Evolutionary conservation across 2,113 vertebrate genomes (phyloP).

Genomic region (Hipposideros armiger): DNA sequence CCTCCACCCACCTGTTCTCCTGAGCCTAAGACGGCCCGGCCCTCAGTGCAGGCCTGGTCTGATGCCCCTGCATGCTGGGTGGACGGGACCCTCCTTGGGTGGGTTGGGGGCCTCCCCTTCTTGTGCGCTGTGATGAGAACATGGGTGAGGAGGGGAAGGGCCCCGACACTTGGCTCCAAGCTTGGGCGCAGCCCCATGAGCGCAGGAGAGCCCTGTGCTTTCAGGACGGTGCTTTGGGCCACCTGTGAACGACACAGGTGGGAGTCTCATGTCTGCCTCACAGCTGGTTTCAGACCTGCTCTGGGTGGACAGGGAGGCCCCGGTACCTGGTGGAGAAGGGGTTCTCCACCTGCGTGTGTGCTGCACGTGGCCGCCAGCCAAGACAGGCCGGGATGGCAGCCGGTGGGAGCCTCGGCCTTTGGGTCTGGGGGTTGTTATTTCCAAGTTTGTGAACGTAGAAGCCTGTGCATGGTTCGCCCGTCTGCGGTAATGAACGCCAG

Average conservation of each 20-base stretch:
- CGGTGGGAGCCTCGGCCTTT: rapidly evolving
- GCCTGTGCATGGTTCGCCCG: background rate
- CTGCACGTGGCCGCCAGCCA: rapidly evolving
- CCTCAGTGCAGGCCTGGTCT: no score
- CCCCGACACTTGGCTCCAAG: rapidly evolving
- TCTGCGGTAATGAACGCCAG: constrained; percentile 46
- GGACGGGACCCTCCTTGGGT: no score
- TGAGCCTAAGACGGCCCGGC: no score
- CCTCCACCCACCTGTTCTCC: no score
- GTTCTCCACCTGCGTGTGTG: rapidly evolving
- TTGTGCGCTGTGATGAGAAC: no score
- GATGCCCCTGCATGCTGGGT: no score
- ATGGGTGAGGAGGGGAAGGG: background rate
- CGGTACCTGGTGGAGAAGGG: background rate
- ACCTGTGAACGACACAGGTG: background rate
- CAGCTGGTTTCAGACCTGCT: background rate
- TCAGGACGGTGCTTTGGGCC: background rate
- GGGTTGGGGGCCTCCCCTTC: no score
- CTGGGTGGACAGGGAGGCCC: background rate
- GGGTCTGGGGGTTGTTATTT: rapidly evolving
- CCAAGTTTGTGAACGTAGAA: background rate
- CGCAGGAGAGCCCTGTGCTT: background rate
- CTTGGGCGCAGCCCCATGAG: rapidly evolving
- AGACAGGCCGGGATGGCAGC: no score
- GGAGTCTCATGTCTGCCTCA: background rate